Conservation (phyloP, 2,113 vertebrate species). For the Cephalophus harveyi region DNA sequence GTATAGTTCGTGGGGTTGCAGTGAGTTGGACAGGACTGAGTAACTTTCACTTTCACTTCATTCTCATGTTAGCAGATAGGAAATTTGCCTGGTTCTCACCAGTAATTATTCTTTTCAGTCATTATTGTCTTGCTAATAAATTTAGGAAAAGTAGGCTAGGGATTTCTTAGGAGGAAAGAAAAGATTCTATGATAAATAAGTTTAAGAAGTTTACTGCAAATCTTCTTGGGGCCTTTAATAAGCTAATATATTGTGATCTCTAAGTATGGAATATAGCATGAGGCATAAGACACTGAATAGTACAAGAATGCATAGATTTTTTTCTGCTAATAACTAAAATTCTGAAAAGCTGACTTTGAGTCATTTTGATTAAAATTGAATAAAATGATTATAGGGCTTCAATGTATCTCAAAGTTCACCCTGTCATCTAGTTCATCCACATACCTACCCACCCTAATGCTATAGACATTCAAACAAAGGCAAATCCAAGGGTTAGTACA, state of each 20-base stretch:
- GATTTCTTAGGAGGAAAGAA: not conserved
- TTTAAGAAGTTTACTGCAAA: not conserved
- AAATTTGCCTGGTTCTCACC: constrained; percentile 89
- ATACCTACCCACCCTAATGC: not conserved
- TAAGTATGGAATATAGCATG: not conserved
- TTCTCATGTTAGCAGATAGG: constrained; percentile 88
- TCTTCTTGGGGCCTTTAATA: not conserved
- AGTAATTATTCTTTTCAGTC: constrained; percentile 73
- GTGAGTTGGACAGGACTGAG: not conserved
- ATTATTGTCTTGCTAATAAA: not conserved
- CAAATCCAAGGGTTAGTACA: not conserved
- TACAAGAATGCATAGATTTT: not conserved
- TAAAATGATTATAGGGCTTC: not conserved
- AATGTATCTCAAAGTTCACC: not conserved
- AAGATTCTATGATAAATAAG: not conserved
- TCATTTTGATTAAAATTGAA: not conserved
- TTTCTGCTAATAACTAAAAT: not conserved
- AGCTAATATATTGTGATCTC: not conserved
- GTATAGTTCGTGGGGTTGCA: not conserved
- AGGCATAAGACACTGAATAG: not conserved
- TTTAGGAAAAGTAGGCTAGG: not conserved
- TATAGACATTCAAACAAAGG: constrained; percentile 5
- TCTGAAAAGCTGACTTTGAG: not conserved
- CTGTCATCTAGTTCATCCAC: not conserved
- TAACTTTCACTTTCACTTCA: not conserved